phyloP scores from a whole-genome alignment of 1,140 invertebrate genomes.

The Trinorchestia longiramus region DNA sequence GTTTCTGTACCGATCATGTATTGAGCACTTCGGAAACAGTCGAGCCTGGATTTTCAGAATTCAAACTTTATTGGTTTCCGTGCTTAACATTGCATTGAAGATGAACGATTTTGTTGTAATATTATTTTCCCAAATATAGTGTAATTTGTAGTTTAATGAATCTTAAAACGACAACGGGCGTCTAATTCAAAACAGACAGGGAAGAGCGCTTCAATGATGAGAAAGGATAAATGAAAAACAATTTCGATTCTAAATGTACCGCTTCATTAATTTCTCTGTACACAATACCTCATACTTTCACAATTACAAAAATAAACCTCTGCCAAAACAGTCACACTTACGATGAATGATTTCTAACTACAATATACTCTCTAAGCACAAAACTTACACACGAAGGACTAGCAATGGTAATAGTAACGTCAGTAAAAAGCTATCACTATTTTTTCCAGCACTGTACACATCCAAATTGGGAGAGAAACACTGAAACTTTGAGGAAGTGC shows the following conservation, averaged over 20 bases:
- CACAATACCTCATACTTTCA: background rate
- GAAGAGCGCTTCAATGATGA: background rate
- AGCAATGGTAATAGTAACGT: conserved; percentile 29
- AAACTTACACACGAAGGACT: conserved; percentile 46
- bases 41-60: background rate
- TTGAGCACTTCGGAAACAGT: background rate
- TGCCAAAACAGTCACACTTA: conserved; percentile 20
- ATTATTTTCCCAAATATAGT: background rate
- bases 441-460: background rate
- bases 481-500: no score
- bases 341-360: conserved; percentile 33
- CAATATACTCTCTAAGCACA: background rate
- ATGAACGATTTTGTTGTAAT: background rate
- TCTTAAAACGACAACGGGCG: background rate
- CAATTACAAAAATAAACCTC: conserved; percentile 50
- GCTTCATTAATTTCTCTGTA: conserved; percentile 24
- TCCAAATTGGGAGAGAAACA: background rate
- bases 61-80: background rate
- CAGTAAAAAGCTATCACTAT: background rate
- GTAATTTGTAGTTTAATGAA: no score
- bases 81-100: background rate
- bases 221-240: background rate
- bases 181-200: background rate
- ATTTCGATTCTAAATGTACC: background rate
- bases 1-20: background rate